Evolutionary conservation across 1,140 invertebrate genomes (phyloP).

Genomic region (Calycopis cecrops): DNA sequence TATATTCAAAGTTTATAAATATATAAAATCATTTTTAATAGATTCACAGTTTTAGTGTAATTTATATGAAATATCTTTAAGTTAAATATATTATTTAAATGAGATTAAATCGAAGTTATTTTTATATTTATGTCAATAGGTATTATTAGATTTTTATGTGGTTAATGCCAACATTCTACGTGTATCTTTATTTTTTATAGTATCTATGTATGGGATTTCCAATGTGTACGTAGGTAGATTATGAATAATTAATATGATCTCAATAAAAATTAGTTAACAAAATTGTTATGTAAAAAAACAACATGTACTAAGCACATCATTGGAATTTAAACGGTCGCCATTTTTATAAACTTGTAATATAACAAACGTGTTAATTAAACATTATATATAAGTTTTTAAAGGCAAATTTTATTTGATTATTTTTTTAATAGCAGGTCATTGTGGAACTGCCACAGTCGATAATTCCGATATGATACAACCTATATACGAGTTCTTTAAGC

Average conservation of each 20-base stretch:
- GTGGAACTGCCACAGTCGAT: too few relatives aligned
- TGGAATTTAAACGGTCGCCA: conserved; percentile 4
- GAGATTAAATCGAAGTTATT: conserved; percentile 45
- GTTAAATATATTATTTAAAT: conserved; percentile 39
- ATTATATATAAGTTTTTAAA: conserved; percentile 11
- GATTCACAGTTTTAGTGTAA: conserved; percentile 6
- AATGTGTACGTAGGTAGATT: conserved; percentile 28
- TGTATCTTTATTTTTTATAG: conserved; percentile 27
- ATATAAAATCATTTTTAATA: too few relatives aligned
- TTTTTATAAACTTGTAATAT: conserved; percentile 19
- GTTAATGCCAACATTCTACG: conserved; percentile 26
- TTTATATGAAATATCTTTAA: conserved; percentile 29
- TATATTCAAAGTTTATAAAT: too few relatives aligned
- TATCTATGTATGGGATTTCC: conserved; percentile 27
- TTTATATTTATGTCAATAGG: conserved; percentile 41
- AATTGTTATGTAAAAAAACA: conserved; percentile 11
- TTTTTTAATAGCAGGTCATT: background rate
- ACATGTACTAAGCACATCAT: background rate
- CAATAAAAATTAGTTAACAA: conserved; percentile 39
- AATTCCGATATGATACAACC: too few relatives aligned
- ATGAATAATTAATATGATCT: conserved; percentile 40
- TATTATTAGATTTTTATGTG: conserved; percentile 36
- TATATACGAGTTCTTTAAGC: too few relatives aligned
- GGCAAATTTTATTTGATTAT: background rate
- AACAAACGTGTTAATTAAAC: conserved; percentile 17